Evolutionary conservation across 2,888 invertebrate species (phyloP).

Genomic region (Diachrysia chrysitis): DNA sequence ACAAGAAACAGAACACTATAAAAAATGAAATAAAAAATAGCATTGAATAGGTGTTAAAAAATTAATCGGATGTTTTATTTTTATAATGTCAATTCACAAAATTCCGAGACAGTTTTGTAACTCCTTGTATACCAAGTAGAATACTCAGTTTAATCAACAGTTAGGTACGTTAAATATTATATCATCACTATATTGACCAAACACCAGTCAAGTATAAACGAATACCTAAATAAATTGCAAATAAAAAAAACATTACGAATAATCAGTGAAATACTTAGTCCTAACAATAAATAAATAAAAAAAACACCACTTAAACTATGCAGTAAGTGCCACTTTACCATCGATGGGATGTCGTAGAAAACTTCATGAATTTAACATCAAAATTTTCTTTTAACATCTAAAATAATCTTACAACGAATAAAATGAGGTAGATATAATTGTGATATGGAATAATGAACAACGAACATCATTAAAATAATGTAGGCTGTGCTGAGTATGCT

Average conservation of each 20-base stretch:
- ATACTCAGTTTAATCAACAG: no score
- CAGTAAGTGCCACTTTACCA: slow-evolving; percentile 62
- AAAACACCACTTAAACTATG: slow-evolving; percentile 64
- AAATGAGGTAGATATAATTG: slow-evolving; percentile 89
- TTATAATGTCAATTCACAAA: background rate
- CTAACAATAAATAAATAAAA: slow-evolving; percentile 73
- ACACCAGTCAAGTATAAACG: slow-evolving; percentile 16
- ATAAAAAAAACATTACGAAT: slow-evolving; percentile 38
- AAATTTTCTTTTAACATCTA: slow-evolving; percentile 78
- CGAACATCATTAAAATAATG: slow-evolving; percentile 58
- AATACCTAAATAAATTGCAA: slow-evolving; percentile 17
- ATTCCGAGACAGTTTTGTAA: no score
- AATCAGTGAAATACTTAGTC: slow-evolving; percentile 57
- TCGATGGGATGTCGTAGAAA: slow-evolving; percentile 72
- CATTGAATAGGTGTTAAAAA: background rate
- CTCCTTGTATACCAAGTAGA: no score
- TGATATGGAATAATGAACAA: slow-evolving; percentile 84
- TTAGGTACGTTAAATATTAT: slow-evolving; percentile 42
- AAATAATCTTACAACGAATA: slow-evolving; percentile 84
- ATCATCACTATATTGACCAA: slow-evolving; percentile 43
- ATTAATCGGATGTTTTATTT: slow-evolving; percentile 7
- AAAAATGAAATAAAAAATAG: background rate
- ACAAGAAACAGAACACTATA: background rate
- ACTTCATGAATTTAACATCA: slow-evolving; percentile 70
- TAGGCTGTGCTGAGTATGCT: slow-evolving; percentile 39